A percentile compares a stretch with the other conserved stretches of the same genome.
Evolutionary conservation across 2,888 invertebrate genomes (phyloP).

Genomic region (Disparrhopalites patrizii): DNA sequence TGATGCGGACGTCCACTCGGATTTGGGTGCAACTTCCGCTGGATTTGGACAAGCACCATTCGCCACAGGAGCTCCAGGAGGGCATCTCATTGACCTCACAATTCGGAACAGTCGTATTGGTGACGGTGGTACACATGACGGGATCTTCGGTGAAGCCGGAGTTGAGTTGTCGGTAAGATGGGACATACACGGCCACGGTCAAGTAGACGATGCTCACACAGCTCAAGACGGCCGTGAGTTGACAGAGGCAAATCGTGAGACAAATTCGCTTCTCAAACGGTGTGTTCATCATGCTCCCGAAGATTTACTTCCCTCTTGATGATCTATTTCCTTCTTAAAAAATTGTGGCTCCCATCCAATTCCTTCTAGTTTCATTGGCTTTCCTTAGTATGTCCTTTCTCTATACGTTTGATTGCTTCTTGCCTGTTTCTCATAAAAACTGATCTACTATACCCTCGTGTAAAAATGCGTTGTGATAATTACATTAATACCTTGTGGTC

Average conservation of each 20-base stretch:
- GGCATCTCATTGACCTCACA: constrained; percentile 59
- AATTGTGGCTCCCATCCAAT: too few species aligned
- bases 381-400: too few species aligned
- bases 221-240: constrained; percentile 85
- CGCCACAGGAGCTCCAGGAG: constrained; percentile 83
- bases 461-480: too few species aligned
- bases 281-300: too few species aligned
- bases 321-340: too few species aligned
- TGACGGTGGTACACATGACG: constrained; percentile 83
- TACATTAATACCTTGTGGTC: too few species aligned
- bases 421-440: too few species aligned
- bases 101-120: constrained; percentile 72
- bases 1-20: constrained; percentile 77
- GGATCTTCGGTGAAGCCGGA: constrained; percentile 81
- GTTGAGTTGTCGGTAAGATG: constrained; percentile 75
- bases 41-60: constrained; percentile 89
- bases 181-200: constrained; percentile 87
- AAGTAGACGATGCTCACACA: constrained; percentile 84
- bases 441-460: too few species aligned
- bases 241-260: constrained; percentile 86
- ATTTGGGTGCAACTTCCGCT: constrained; percentile 87
- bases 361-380: too few species aligned
- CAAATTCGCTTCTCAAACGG: constrained; percentile 85
- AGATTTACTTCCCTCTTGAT: too few species aligned
- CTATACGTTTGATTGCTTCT: too few species aligned